A percentile compares a stretch with the other conserved stretches of the same genome.
Conservation (phyloP, 2,888 invertebrate species). For the Mythimna ferrago region DNA sequence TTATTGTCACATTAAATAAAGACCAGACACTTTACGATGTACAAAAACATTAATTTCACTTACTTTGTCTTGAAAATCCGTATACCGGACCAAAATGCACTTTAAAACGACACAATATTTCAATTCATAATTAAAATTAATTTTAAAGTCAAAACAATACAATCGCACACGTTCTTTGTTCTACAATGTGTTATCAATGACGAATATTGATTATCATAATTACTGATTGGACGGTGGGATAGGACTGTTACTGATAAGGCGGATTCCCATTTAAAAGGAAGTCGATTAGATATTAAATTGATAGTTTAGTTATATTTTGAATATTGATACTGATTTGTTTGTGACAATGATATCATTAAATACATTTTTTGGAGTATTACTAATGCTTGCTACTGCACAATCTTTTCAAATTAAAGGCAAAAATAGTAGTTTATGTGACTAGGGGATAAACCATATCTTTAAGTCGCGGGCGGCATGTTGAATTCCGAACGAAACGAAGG, state of each 20-base stretch:
- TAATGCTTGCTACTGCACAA: constrained; percentile 15
- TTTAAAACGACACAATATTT: constrained; percentile 6
- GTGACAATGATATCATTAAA: constrained; percentile 12
- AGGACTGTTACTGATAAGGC: constrained; percentile 32
- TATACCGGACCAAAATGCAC: constrained; percentile 23
- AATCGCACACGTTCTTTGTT: constrained; percentile 45
- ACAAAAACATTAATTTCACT: constrained; percentile 32
- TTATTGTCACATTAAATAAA: constrained; percentile 5
- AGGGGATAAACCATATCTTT: too few relatives aligned
- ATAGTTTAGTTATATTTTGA: constrained; percentile 35
- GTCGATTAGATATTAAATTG: constrained; percentile 51
- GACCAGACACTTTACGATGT: constrained; percentile 3
- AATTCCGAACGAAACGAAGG: too few relatives aligned
- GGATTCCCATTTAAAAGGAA: constrained; percentile 52
- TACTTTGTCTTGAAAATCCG: constrained; percentile 37
- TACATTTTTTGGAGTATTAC: constrained; percentile 16
- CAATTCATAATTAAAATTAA: constrained; percentile 1
- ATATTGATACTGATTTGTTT: constrained; percentile 44
- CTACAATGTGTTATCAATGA: constrained; percentile 48
- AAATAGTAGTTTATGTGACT: too few relatives aligned
- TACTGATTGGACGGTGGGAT: constrained; percentile 52
- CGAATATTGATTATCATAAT: constrained; percentile 58
- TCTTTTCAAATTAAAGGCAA: not conserved
- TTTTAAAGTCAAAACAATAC: constrained; percentile 28
- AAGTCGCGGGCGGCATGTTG: too few relatives aligned